Base-by-base conservation (phyloP, 2,113 vertebrate genomes). In the Apteryx owenii region DNA sequence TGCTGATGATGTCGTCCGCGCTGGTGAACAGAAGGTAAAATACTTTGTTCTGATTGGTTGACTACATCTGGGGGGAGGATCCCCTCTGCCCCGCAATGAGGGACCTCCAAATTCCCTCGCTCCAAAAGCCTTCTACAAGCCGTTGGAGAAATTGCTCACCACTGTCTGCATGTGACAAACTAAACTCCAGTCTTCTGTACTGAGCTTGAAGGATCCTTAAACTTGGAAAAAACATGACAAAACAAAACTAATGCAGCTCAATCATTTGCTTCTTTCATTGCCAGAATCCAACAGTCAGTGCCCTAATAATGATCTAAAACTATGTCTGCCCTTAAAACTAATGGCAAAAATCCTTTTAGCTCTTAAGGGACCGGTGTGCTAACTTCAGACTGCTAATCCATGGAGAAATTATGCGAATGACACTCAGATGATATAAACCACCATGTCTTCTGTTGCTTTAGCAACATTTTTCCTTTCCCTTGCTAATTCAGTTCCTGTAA, bases 21-120 rank as follows among this genome's bases (percentile, higher is more conserved):
- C 98, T 98, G 98, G 98, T 99, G 98, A 99, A 99, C 98, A 99
- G 98, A 99, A 99, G 99, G 99, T 99, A 99, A 99, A 99, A 99
- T 46, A 98, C 98, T 99, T 99, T 98, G 98, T 99, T 99, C 98
- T 98, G 98, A 98, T 98, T 98, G 96, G 98, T 98, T 96, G 92
- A 97, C 95, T 97, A 98, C 96, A 95, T 93, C 95, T 85, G 87
- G 97, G 97, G 93, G 96, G 95, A 96, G 95, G 92, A 93, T 92
- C 44, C 82, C 64, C 60, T 83, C 85, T 19, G 88, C 91, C 95
- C 91, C 14, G 70, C 72, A 85, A 81, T 29, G 71, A 72, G 88
- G 83, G 81, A 77, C 76, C 88, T 76, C 93, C 94, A 94, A 88
- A 95, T 97, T 91, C 54, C 31, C 17, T 38, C 60, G 23, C 96